Base-by-base conservation (phyloP, 2,888 invertebrate genomes). In the Oeneis ivallda region DNA sequence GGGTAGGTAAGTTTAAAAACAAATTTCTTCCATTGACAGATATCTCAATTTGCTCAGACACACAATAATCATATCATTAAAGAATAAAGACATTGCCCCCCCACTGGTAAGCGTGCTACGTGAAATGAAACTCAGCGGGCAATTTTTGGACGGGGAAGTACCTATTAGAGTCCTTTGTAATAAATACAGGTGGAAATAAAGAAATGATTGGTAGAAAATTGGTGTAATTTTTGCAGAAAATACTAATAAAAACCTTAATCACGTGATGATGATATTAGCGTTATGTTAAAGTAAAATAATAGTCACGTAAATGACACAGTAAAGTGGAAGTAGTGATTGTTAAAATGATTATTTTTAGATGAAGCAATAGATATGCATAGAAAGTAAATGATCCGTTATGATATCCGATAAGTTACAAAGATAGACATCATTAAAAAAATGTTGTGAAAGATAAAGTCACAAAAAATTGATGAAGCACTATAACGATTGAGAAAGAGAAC, bases 61-160 rank as follows among this genome's bases (percentile, higher is more conserved):
- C 26, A 32, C 39, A 65, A 70, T 67, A 63, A 61, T 72, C 71
- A 72, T 72, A 72, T 72, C 68, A 69, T 68, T 65, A 67, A 52
- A 74, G 76, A 79, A 91, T 90, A 83, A 86, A 90, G 90, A 90
- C 84, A 83, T 89, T 71, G 85, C 72, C 85, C 32, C 80, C 90
- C 89, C 82, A 83, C 77, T 67, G 88, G 73, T 69, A 62, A 75
- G 76, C 76, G 78, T 74, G 73, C 76, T 72, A 76, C 80, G 82
- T 85, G 81, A 84, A 81, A 82, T 79, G 72, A 74, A 69, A 78
- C 86, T 26, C 89, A 84, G 88, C 88, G 72, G 86, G 89, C 68
- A 50, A 54, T 65, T 62, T 70, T 53, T 66, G 57, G 57, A 53
- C 43, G 13, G 52, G 57, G 37, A 63, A 67, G 68, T 64, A 68